Evolutionary conservation across 2,888 invertebrate genomes (phyloP), one percentile per base, ranked within the genome.

Genomic region (Ceraclea dissimilis): DNA sequence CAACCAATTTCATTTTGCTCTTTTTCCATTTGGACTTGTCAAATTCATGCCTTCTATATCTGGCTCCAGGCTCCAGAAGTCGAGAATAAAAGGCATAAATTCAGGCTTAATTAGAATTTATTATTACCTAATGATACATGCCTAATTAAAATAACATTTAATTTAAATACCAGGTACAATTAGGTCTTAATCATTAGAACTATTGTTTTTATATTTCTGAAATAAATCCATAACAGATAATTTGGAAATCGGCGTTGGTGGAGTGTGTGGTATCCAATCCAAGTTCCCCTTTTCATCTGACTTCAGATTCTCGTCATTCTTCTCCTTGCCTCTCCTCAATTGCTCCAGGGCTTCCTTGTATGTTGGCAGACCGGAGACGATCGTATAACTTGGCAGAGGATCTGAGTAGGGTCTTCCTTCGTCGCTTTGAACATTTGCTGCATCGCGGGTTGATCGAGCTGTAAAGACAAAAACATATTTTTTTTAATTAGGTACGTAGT

Each of bases 321-420:
- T 53, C 21, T 57, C 60, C 39, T 57, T 60, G 18, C 55, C 57
- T 17, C 51, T 34, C 34, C 53, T 57, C 19, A 82, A 72, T 66
- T 82, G 80, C 65, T 81, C 79, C 54, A 83, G 66, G 2, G 83
- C 83, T 66, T 82, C 82, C 56, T 81, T 81, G 66, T 83, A 83
- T 22, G 78, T 79, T 46, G 83, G 83, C 51, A 83, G 68, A 2
- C 83, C 83, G n/a, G 83, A 82, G 48, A 81, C 83, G 54, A 82
- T 75, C 2, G 82, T 82, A 65, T 83, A 83, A 60, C 80, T 82
- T 13, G 83, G 83, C 58, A 83, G 66, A 1, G 80, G 79, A 62
- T 80, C 81, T 2, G 68, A 69, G 55, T 79, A 79, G 51, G 69
- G 68, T 49, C 70, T 59, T 65, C 70, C 71, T 13, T 68, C 44